Evolutionary conservation across 2,888 invertebrate species (phyloP), one percentile per base, ranked within the genome.

Genomic region (Plemyria rubiginata): DNA sequence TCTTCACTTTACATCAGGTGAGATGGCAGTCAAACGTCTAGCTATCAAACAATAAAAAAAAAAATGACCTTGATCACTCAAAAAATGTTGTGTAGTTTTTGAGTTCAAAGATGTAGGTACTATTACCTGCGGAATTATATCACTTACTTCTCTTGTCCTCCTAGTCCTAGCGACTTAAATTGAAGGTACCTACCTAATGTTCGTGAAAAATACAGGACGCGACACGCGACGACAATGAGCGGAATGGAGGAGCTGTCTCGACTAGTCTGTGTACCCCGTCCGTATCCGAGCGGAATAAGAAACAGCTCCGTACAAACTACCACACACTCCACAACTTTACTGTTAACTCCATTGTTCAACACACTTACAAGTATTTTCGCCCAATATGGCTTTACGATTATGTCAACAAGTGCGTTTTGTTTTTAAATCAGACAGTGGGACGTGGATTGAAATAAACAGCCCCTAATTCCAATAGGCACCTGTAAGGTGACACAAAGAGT

Each of bases 271-370:
- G 82, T 62, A 55, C 63, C 55, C 66, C 41, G 87, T 87, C 85
- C 86, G 86, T 86, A 86, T 89, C 88, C 90, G 89, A 84, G 80
- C 88, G 88, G 91, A 91, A 91, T 92, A 90, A 90, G 90, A 92
- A 92, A 77, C 86, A 90, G 88, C 75, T 84, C 48, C 61, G n/a
- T 32, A 60, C 51, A 7, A 51, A 71, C 66, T 68, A 61, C 22
- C 49, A 59, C 28, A 15, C 53, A 66, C 60, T 38, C 71, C 62
- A 63, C 66, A 62, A 28, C 38, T 66, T 71, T 90, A 91, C 90
- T 86, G 91, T 91, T 90, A 89, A 82, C 82, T 85, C 88, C 86
- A 90, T 91, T 91, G 90, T 92, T 86, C 82, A 79, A 89, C 86
- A 86, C 84, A 86, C 85, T 78, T 79, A 90, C 90, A 89, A 87